Base-by-base conservation (phyloP, 1,140 invertebrate species). In the Nomia melanderi region DNA sequence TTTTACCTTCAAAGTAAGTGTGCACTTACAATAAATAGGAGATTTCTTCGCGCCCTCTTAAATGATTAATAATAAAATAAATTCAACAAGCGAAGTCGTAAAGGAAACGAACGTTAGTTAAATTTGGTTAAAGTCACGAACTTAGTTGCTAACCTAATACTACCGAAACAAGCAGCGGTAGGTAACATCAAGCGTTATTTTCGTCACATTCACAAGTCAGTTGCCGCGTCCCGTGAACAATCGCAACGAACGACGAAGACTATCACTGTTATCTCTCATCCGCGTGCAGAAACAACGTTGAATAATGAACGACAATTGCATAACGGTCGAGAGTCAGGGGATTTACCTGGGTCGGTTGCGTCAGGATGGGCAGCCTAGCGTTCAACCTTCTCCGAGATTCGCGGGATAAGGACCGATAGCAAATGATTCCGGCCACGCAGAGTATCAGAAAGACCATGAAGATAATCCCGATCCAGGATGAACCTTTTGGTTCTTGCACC, bases 271-370 rank as follows among this genome's bases (percentile, higher is more conserved):
- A 50, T 50, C 47, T 50, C 20, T n/a, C 33, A 8, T 36, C 47
- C 20, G 20, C 17, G 47, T 6, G 20, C 17, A 14, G 44, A 17
- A n/a, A n/a, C 25, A 20, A 41, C 41, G 41, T 7, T 31, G 29
- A 57, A 74, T 53, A 56, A 41, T 54, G 25, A 57, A 33, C 14
- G n/a, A 27, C 36, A 70, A 64, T 63, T 69, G 59, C 31, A 23
- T 6, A 54, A 66, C 2, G 63, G 59, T 33, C 53, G 33, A 23
- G 63, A 57, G 33, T 23, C 9, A 23, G 17, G 17, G 56, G 20
- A 50, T 83, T 75, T 84, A 84, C 82, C 77, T 84, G 80, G n/a
- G 27, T 23, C 20, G 80, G 14, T n/a, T 60, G 27, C n/a, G 57
- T 50, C 14, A 56, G n/a, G 25, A 11, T 54, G n/a, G 29, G 44